Conservation (phyloP, 2,888 invertebrate species). For the Noctuana brunneofusca region DNA sequence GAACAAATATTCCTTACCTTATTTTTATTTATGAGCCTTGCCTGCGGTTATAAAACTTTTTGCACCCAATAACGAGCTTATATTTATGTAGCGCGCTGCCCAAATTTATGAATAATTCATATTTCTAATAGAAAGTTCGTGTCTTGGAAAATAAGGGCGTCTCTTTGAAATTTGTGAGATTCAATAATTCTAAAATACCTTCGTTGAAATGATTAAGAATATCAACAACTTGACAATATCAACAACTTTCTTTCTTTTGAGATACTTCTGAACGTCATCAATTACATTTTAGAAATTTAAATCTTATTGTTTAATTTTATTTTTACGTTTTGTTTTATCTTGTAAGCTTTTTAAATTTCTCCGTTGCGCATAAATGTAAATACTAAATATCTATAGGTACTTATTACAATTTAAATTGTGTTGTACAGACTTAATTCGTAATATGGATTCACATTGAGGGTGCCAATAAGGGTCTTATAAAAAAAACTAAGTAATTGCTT, state of each 20-base stretch:
- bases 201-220: neutral
- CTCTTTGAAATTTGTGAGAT: slow-evolving; percentile 46
- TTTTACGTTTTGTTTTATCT: no score
- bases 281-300: no score
- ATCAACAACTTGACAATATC: neutral
- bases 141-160: slow-evolving; percentile 53
- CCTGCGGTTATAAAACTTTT: slow-evolving; percentile 40
- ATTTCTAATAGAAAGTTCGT: slow-evolving; percentile 55
- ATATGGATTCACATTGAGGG: no score
- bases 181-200: slow-evolving; percentile 43
- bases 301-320: no score
- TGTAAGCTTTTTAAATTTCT: no score
- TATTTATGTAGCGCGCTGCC: slow-evolving; percentile 46
- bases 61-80: slow-evolving; percentile 42
- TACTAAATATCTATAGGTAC: no score
- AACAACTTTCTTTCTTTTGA: neutral
- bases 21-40: slow-evolving; percentile 38
- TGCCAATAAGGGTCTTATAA: no score
- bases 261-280: no score
- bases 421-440: no score
- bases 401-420: no score
- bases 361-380: no score
- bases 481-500: no score
- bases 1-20: slow-evolving; percentile 28
- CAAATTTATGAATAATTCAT: slow-evolving; percentile 59